Evolutionary conservation across 2,113 vertebrate species (phyloP).

Genomic region (Eudyptes chrysolophus): DNA sequence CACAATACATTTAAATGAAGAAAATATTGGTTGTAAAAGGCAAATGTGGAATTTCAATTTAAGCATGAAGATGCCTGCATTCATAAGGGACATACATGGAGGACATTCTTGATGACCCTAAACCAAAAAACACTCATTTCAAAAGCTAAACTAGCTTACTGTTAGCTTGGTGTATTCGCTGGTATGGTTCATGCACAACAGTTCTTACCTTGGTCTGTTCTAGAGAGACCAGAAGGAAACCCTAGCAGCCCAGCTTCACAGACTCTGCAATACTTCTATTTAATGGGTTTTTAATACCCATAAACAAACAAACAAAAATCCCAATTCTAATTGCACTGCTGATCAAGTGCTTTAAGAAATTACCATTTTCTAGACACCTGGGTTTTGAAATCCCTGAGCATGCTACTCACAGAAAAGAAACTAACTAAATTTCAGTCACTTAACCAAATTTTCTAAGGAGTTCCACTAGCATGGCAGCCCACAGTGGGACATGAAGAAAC

Average conservation of each 20-base stretch:
- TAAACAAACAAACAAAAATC: neutral
- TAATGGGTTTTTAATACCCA: neutral
- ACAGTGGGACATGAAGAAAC: neutral
- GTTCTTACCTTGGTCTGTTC: neutral
- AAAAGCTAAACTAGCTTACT: neutral
- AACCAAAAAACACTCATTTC: neutral
- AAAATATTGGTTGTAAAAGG: neutral
- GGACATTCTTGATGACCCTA: neutral
- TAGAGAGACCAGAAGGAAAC: neutral
- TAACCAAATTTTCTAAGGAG: neutral
- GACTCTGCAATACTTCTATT: neutral
- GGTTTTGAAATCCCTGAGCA: neutral
- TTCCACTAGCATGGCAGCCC: neutral
- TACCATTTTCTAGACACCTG: neutral
- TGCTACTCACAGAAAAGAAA: neutral
- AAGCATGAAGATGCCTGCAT: neutral
- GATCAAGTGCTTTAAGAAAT: neutral
- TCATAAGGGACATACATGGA: neutral
- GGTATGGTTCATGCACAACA: neutral
- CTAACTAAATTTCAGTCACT: neutral
- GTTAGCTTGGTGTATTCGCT: neutral
- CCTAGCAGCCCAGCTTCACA: neutral
- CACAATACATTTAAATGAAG: neutral
- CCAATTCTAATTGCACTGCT: neutral
- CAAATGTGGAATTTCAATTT: neutral